Evolutionary conservation across 2,888 invertebrate genomes (phyloP), one percentile per base, ranked within the genome.

Genomic region (Coelogynopora nodosa): DNA sequence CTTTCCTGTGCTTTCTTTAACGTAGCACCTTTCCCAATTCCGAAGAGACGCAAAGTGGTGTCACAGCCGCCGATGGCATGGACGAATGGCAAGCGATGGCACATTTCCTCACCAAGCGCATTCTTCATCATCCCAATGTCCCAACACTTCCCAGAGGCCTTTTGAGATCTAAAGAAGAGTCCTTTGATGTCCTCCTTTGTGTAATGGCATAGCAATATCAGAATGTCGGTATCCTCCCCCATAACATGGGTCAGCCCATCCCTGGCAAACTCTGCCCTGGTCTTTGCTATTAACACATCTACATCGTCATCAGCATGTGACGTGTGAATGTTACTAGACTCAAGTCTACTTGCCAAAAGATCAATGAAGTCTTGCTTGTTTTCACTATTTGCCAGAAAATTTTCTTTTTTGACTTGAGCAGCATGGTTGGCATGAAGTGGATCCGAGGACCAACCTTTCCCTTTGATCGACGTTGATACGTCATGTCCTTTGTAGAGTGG

Each of bases 401-500:
- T 49, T 49, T 49, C 49, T 49, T 49, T 49, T 49, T 49, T 49
- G 49, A 49, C 49, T 18, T 10, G 18, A 49, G 5, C 18, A 18
- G 49, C 49, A 49, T 49, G 49, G 49, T 49, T 49, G 49, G 49
- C 5, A 49, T 49, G 49, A 49, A 49, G 5, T 10, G 5, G 5
- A 49, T 49, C 49, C 18, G 5, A 10, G 5, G 74, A 74, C 74
- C 74, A 74, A 74, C 5, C 2, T 13, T 23, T 74, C 74, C 88
- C 30, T 87, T 87, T 26, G 86, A 85, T 74, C 89, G 30, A 81
- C 89, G 82, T n/a, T 82, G 67, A 86, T 89, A 89, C 0, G 89
- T 88, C 13, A 67, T 80, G 49, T 90, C 89, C 83, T 89, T 89
- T 18, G 89, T 89, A 18, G 88, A 86, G 49, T 88, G 87, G 13